Evolutionary conservation across 2,888 invertebrate genomes (phyloP).

Genomic region (Drosophila anomelani): DNA sequence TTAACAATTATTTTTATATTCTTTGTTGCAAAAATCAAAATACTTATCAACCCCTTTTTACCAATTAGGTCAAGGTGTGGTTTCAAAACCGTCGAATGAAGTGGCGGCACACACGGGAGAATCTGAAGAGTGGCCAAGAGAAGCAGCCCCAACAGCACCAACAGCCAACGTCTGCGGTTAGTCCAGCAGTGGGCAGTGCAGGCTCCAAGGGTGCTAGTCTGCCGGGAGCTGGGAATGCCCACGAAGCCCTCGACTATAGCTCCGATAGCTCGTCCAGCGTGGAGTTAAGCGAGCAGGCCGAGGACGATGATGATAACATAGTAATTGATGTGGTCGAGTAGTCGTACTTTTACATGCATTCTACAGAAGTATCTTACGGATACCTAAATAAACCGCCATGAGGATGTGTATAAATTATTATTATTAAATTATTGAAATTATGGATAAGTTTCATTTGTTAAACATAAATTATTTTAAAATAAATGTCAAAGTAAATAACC

Average conservation of each 20-base stretch:
- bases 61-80: constrained; percentile 93
- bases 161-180: constrained; percentile 4
- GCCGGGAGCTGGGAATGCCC: constrained; percentile 11
- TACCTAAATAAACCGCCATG: constrained; percentile 10
- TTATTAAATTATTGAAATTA: constrained; percentile 16
- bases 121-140: constrained; percentile 84
- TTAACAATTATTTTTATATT: no score
- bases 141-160: constrained; percentile 69
- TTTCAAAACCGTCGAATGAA: constrained; percentile 96
- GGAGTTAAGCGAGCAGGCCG: constrained; percentile 76
- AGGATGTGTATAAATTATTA: constrained; percentile 58
- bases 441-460: constrained; percentile 1
- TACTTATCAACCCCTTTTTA: background rate
- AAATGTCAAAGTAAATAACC: constrained; percentile 21
- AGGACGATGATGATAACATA: constrained; percentile 78
- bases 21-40: background rate
- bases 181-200: constrained; percentile 8
- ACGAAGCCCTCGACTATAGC: constrained; percentile 63
- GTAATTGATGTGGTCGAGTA: constrained; percentile 83
- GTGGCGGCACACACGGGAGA: constrained; percentile 92
- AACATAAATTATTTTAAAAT: constrained; percentile 29
- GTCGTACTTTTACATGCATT: constrained; percentile 5
- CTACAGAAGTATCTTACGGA: constrained; percentile 23
- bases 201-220: constrained; percentile 14
- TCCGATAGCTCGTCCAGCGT: constrained; percentile 78